Conservation (phyloP, 2,113 vertebrate species). For the Phyllostomus hastatus region DNA sequence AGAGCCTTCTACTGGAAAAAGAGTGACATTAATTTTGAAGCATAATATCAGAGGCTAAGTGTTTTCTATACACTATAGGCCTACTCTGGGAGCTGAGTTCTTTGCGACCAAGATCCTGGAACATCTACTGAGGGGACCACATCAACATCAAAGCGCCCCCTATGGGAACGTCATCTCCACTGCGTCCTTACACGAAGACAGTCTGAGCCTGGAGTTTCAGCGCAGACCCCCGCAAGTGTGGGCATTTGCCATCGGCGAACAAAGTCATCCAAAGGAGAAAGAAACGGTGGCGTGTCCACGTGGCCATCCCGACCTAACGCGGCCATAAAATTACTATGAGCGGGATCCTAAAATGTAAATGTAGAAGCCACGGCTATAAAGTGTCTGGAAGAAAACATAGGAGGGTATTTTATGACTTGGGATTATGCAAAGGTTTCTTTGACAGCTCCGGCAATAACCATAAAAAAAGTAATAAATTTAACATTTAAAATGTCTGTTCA, state of each 20-base stretch:
- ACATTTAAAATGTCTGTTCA: not conserved
- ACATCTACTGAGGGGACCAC: not conserved
- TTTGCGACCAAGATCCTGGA: not conserved
- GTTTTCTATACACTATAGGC: not conserved
- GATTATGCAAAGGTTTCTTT: not conserved
- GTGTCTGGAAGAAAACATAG: not conserved
- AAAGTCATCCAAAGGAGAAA: not conserved
- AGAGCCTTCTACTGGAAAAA: not conserved
- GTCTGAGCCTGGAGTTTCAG: not conserved
- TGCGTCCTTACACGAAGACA: not conserved
- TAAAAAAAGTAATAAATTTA: constrained; percentile 28
- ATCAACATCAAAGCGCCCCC: not conserved
- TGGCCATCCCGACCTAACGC: rapidly evolving
- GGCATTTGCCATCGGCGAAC: not conserved
- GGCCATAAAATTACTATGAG: not conserved
- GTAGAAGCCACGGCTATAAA: not conserved
- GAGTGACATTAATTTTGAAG: not conserved
- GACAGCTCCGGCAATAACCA: not conserved
- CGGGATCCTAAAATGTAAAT: not conserved
- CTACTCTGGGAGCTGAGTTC: not conserved
- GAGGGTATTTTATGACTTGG: not conserved
- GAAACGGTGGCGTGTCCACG: rapidly evolving
- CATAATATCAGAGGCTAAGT: not conserved
- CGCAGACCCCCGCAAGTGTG: rapidly evolving
- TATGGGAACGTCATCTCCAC: no score